Base-by-base conservation (phyloP, 2,888 invertebrate species). In the Allolobophora icterica region DNA sequence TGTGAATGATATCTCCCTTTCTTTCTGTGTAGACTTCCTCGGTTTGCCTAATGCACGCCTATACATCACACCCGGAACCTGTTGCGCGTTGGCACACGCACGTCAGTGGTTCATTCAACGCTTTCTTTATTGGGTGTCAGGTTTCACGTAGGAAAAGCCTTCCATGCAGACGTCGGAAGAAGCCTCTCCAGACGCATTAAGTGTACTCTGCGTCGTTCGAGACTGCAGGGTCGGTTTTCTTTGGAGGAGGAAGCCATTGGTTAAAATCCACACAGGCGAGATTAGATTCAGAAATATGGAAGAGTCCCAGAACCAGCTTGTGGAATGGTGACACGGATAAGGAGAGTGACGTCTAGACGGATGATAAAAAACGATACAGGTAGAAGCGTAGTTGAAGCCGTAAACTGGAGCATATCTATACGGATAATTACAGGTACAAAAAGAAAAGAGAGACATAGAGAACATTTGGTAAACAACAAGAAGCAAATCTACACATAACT, bases 121-220 rank as follows among this genome's bases (percentile, higher is more conserved):
- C n/a, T 71, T 71, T 71, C n/a, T 52, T 52, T 52, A 71, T n/a
- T 71, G 11, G 71, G 71, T 11, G 17, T 71, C 71, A n/a, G 71
- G 71, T 71, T n/a, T 6, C 52, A 52, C 24, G 24, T 21, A 0
- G 52, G 42, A 21, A 52, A 52, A 52, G 52, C 52, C 21, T 52
- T 52, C 71, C 71, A n/a, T 71, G 71, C 71, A 71, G 71, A n/a
- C n/a, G n/a, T 71, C 71, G 71, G 71, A 71, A 71, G 71, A 71
- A 71, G 71, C 11, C 71, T 71, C 11, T 71, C 71, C 30, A 71
- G 13, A 17, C n/a, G 71, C 6, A n/a, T 71, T 71, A 71, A n/a
- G 71, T 71, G 71, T 4, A 71, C 71, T 71, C 8, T n/a, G n/a
- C 71, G n/a, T 71, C 71, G 71, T n/a, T 71, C 11, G n/a, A 30